These are phyloP conservation scores for Tyrophagus putrescentiae DNA, from an alignment of 1,140 invertebrate genomes.

Conservation along the genomic window DNA sequence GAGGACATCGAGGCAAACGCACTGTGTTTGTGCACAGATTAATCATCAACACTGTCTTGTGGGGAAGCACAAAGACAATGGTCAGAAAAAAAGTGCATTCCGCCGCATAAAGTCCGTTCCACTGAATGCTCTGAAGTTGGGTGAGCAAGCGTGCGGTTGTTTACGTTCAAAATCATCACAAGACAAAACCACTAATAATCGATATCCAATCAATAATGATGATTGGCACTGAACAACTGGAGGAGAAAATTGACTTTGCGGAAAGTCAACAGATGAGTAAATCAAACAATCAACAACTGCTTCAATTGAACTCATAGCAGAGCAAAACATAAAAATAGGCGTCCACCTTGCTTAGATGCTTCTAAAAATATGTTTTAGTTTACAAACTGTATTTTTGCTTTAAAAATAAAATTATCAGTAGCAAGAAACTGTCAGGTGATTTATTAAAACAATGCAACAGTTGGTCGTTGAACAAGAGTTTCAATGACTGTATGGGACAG, in stretches of 20 bases:
- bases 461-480: too few relatives aligned
- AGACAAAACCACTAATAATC: background rate
- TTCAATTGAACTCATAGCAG: too few relatives aligned
- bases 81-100: background rate
- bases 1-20: constrained; percentile 7
- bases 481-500: background rate
- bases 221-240: background rate
- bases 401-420: too few relatives aligned
- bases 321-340: too few relatives aligned
- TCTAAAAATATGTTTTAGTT: too few relatives aligned
- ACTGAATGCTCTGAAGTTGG: background rate
- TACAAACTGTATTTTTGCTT: too few relatives aligned
- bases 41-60: background rate
- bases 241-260: background rate
- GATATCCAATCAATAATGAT: constrained; percentile 13
- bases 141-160: too few relatives aligned
- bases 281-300: constrained; percentile 5
- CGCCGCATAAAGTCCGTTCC: too few relatives aligned
- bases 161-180: background rate
- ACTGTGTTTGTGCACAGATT: too few relatives aligned
- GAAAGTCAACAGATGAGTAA: background rate
- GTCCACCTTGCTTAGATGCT: too few relatives aligned
- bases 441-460: too few relatives aligned
- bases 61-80: background rate
- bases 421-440: too few relatives aligned